Evolutionary conservation across 2,797 vertebrate genomes (phyloP).

Genomic region (Pagetopsis macropterus): DNA sequence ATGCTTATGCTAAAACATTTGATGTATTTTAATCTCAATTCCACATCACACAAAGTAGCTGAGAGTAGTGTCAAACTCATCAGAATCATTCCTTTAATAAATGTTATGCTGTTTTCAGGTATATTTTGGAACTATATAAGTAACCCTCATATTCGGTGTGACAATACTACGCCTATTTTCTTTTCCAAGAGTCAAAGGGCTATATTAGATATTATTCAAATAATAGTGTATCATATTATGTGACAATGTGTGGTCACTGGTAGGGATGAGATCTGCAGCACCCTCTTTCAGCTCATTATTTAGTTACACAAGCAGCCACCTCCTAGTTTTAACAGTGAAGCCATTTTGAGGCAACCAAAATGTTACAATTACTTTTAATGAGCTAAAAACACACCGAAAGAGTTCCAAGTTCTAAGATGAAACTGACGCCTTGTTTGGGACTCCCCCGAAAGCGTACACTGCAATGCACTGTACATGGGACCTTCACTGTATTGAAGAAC

Average conservation of each 20-base stretch:
- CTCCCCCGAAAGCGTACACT: no score
- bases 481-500: no score
- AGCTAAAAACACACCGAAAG: no score
- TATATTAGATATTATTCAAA: background rate
- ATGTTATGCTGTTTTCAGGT: background rate
- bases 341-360: no score
- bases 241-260: background rate
- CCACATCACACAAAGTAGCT: background rate
- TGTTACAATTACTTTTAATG: no score
- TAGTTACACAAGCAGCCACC: no score
- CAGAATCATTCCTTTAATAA: background rate
- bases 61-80: background rate
- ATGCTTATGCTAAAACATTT: constrained; percentile 6
- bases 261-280: background rate
- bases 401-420: no score
- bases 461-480: no score
- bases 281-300: no score
- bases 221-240: background rate
- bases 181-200: background rate
- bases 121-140: background rate
- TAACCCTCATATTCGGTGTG: background rate
- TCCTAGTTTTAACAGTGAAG: no score
- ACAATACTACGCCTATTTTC: background rate
- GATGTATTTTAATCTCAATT: constrained; percentile 7
- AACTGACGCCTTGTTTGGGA: no score